Evolutionary conservation across 37 sponge, comb jelly and placozoan genomes (phyloP), one percentile per base, ranked within the genome.

Genomic region (Cliona cf. orientalis): DNA sequence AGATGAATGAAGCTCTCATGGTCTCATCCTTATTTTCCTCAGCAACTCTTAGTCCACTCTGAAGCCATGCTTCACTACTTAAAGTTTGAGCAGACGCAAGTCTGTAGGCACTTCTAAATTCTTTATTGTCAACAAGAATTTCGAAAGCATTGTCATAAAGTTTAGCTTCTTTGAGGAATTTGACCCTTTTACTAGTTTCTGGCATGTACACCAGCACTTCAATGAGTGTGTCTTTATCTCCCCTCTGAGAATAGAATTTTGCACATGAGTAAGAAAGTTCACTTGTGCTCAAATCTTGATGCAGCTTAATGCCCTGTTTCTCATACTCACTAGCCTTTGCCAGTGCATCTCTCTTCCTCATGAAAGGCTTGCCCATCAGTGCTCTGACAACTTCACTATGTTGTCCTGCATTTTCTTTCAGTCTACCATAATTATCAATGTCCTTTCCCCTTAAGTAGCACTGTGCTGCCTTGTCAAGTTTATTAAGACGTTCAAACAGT

Each of bases 401-500:
- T 1, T 84, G 64, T 32, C 56, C 37, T 25, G 42, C 37, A 2
- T 37, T 42, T 46, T 81, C 86, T 46, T 61, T 66, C 42, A 88
- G 42, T 29, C 72, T 26, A 40, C 46, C 66, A 76, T 68, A 85
- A 9, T 85, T 82, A 1, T 76, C 80, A 62, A 61, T 31, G 65
- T 79, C 66, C 33, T 70, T 73, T n/a, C 43, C 75, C 60, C 76
- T 84, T 9, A 73, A 42, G 59, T 84, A 92, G 22, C 46, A 39
- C 39, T 69, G 60, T n/a, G 49, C 44, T 31, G 93, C 93, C 17
- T 78, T 62, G 41, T 49, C 69, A 42, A 83, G 77, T 42, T 90
- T 58, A 42, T 74, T 72, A n/a, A 89, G 69, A 26, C 36, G 65
- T 73, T 90, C 94, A 44, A 69, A 94, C 31, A 94, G 59, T 42